Conservation (phyloP, 2,797 vertebrate species). For the Chromis chromis region DNA sequence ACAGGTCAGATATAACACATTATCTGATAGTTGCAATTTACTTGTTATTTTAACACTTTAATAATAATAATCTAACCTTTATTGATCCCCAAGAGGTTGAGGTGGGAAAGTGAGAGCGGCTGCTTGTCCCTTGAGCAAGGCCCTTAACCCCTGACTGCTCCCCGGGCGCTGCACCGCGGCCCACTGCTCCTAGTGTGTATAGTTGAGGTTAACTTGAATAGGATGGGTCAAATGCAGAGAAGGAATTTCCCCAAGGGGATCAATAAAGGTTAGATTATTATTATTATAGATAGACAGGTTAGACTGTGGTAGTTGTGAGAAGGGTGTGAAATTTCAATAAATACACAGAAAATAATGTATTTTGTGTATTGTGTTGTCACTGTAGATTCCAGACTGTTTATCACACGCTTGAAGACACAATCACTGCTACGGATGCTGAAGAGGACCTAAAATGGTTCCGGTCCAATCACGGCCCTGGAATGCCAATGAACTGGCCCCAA, state of each 20-base stretch:
- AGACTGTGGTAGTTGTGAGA: conserved; percentile 5
- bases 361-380: neutral
- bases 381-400: conserved; percentile 92
- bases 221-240: no score
- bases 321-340: conserved; percentile 52
- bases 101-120: no score
- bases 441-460: conserved; percentile 97
- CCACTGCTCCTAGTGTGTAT: no score
- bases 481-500: conserved; percentile 99
- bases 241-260: no score
- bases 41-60: neutral
- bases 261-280: no score
- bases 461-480: conserved; percentile 93
- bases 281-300: no score
- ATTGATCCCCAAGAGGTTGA: no score
- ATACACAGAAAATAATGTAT: neutral
- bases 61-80: no score
- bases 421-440: conserved; percentile 89
- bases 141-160: no score
- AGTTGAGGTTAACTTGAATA: no score
- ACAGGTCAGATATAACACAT: conserved; percentile 83
- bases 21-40: neutral
- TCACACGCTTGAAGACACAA: conserved; percentile 90
- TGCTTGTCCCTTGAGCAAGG: no score
- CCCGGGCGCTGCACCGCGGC: no score